Evolutionary conservation across 2,888 invertebrate species (phyloP).

Genomic region (Thumatha senex): DNA sequence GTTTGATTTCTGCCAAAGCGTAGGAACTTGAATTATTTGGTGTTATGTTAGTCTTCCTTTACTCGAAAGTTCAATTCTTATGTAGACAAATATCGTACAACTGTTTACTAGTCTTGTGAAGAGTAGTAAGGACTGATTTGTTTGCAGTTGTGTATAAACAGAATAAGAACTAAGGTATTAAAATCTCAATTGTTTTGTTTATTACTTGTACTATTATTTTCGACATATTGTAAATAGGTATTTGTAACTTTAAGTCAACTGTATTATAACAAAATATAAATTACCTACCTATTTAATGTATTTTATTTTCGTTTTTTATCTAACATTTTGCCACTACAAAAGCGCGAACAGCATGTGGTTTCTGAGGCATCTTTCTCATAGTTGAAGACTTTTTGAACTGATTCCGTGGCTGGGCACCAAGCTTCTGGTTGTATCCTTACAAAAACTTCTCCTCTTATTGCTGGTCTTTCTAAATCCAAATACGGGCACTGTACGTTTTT

Average conservation of each 20-base stretch:
- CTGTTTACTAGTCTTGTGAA: constrained; percentile 59
- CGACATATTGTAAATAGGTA: constrained; percentile 68
- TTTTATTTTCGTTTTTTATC: constrained; percentile 38
- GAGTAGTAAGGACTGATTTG: constrained; percentile 54
- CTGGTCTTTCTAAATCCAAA: not conserved
- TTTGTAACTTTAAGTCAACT: constrained; percentile 71
- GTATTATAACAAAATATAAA: constrained; percentile 81
- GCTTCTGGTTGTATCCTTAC: not conserved
- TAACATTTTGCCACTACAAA: constrained; percentile 18
- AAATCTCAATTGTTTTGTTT: constrained; percentile 78
- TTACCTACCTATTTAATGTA: constrained; percentile 57
- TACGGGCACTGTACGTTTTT: constrained; percentile 40
- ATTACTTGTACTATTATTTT: constrained; percentile 70
- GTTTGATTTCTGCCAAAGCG: constrained; percentile 75
- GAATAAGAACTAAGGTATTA: constrained; percentile 50
- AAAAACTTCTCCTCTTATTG: not conserved
- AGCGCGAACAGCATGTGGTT: constrained; percentile 26
- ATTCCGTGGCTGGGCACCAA: constrained; percentile 1
- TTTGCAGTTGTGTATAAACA: constrained; percentile 56
- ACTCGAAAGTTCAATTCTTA: constrained; percentile 28
- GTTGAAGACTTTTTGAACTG: not conserved
- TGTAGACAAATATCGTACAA: constrained; percentile 42
- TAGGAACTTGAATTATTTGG: constrained; percentile 47
- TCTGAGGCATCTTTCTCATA: not conserved
- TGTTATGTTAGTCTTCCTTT: constrained; percentile 67